Conservation (phyloP, 2,888 invertebrate species). For the Drosophila longiperda region DNA sequence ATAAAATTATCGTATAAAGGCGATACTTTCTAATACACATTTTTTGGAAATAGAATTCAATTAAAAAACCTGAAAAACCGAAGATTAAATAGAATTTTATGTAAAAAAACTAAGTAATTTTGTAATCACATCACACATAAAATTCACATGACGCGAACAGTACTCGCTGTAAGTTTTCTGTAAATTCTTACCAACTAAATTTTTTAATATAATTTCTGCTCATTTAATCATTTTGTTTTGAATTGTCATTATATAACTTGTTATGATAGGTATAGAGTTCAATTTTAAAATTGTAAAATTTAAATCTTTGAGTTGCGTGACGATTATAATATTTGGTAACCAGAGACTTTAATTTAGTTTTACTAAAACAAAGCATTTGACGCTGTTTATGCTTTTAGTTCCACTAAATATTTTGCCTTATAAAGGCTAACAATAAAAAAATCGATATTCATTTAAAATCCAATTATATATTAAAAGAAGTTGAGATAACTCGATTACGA, state of each 20-base stretch:
- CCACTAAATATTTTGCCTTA: not conserved
- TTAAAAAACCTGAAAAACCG: constrained; percentile 18
- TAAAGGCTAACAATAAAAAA: not conserved
- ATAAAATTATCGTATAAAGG: not conserved
- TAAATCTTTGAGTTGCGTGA: too few species aligned
- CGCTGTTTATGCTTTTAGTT: not conserved
- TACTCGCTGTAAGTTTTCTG: constrained; percentile 30
- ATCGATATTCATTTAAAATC: not conserved
- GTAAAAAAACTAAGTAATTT: constrained; percentile 40
- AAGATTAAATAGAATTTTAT: constrained; percentile 33
- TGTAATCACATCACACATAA: constrained; percentile 65
- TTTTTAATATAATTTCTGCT: not conserved
- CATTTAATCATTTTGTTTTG: not conserved
- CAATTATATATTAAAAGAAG: constrained; percentile 2
- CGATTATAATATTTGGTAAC: not conserved
- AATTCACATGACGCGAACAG: constrained; percentile 25
- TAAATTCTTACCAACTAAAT: not conserved
- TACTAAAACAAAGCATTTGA: not conserved
- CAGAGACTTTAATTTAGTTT: not conserved
- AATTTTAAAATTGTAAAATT: not conserved
- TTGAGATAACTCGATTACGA: too few species aligned
- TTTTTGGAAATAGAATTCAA: constrained; percentile 5
- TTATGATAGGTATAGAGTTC: not conserved
- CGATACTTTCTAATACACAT: not conserved
- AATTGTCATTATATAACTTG: not conserved